These are phyloP conservation scores for Macquaria ambigua DNA, from an alignment of 2,113 vertebrate genomes.

Conservation along the genomic window DNA sequence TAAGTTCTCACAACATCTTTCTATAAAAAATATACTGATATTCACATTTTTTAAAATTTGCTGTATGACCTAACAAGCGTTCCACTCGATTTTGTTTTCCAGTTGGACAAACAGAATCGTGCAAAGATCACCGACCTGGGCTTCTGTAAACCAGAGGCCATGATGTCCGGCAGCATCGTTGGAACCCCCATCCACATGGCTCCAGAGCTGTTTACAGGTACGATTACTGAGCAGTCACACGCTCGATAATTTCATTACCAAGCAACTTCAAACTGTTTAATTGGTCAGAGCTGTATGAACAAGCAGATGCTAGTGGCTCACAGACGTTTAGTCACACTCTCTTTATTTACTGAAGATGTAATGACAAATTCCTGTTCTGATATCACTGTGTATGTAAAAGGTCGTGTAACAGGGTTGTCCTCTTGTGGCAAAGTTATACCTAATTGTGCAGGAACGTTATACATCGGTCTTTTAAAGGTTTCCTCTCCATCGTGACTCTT, in stretches of 20 bases:
- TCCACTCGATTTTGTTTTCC: neutral
- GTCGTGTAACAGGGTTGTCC: too few relatives aligned
- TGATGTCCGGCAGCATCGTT: slow-evolving; percentile 99
- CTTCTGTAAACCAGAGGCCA: slow-evolving; percentile 99
- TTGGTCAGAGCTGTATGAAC: slow-evolving; percentile 11
- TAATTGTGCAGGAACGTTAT: neutral
- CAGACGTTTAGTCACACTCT: neutral
- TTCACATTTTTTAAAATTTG: neutral
- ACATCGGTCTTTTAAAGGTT: neutral
- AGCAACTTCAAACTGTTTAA: neutral
- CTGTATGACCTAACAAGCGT: too few relatives aligned
- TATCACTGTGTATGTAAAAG: too few relatives aligned
- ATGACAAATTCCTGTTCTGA: too few relatives aligned
- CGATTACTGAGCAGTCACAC: neutral
- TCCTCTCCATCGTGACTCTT: neutral
- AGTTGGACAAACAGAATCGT: slow-evolving; percentile 96
- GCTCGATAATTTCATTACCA: neutral
- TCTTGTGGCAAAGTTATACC: neutral
- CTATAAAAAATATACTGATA: neutral
- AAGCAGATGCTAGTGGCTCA: too few relatives aligned
- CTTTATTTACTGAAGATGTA: neutral
- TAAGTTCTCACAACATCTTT: neutral
- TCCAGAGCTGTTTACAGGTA: slow-evolving; percentile 98
- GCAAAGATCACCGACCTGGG: slow-evolving; percentile 98
- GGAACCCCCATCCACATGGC: slow-evolving; percentile 99